phyloP scores from a whole-genome alignment of 53 echinoderm and acorn worm genomes.

The Apostichopus leukothele region DNA sequence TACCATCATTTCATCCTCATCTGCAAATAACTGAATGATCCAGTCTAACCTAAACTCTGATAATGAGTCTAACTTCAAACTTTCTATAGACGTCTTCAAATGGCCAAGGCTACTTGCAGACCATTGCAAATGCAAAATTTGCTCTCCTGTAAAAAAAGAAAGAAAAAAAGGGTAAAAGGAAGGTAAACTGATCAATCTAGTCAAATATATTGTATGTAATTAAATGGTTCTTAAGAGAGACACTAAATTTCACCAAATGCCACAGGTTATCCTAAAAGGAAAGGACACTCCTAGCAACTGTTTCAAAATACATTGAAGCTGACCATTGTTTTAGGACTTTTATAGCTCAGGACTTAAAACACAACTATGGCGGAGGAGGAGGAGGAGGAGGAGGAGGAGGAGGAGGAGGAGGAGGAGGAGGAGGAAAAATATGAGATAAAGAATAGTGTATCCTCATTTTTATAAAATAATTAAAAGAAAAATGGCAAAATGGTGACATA shows the following conservation, averaged over 20 bases:
- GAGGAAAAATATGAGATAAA: neutral
- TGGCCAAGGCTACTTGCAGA: neutral
- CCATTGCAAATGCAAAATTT: neutral
- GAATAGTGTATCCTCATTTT: too few relatives aligned
- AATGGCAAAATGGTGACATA: too few relatives aligned
- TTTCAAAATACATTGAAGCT: too few relatives aligned
- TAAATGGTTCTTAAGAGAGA: neutral
- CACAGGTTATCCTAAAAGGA: too few relatives aligned
- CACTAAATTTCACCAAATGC: neutral
- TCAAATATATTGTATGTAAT: too few relatives aligned
- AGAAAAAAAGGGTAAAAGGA: too few relatives aligned
- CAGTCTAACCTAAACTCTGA: conserved; percentile 24
- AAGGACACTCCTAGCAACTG: too few relatives aligned
- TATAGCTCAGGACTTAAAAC: neutral
- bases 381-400: neutral
- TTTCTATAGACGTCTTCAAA: neutral
- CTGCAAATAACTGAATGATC: conserved; percentile 74
- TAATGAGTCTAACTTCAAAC: neutral
- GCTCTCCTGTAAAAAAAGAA: neutral
- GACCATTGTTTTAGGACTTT: neutral
- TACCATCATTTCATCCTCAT: conserved; percentile 76
- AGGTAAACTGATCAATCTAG: too few relatives aligned
- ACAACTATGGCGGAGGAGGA: neutral
- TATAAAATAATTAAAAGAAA: neutral
- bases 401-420: neutral